A percentile compares a stretch with the other conserved stretches of the same genome.
phyloP scores from a whole-genome alignment of 2,888 invertebrate genomes.

The Liposcelis brunnea region DNA sequence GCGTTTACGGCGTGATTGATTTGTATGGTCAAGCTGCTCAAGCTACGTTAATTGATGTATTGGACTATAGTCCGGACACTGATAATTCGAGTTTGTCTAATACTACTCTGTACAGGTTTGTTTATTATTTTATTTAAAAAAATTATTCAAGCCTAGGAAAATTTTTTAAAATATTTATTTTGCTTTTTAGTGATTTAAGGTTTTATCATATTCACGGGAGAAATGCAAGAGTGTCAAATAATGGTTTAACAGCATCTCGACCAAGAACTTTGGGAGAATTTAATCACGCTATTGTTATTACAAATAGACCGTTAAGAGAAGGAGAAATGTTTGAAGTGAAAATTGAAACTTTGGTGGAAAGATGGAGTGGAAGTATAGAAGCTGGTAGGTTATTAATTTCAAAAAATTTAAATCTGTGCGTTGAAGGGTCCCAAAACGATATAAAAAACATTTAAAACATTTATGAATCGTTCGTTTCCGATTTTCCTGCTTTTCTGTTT shows the following conservation, averaged over 20 bases:
- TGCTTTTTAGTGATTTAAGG: conserved; percentile 46
- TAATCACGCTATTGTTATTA: conserved; percentile 86
- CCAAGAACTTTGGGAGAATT: conserved; percentile 82
- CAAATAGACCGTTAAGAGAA: conserved; percentile 69
- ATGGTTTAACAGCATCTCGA: conserved; percentile 68
- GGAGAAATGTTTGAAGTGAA: conserved; percentile 84
- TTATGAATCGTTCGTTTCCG: too few relatives aligned
- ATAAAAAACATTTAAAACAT: too few relatives aligned
- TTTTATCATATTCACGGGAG: conserved; percentile 82
- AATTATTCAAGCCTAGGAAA: neutral
- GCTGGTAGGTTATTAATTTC: too few relatives aligned
- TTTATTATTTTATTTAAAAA: neutral
- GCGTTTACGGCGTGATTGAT: conserved; percentile 86
- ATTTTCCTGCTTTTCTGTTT: too few relatives aligned
- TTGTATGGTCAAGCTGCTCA: conserved; percentile 90
- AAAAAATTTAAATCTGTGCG: too few relatives aligned
- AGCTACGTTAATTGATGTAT: conserved; percentile 66
- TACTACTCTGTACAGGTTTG: conserved; percentile 45
- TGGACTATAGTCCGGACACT: conserved; percentile 52
- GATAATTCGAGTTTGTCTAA: conserved; percentile 60
- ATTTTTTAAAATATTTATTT: conserved; percentile 10
- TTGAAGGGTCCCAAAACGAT: too few relatives aligned
- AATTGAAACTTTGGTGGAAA: conserved; percentile 77
- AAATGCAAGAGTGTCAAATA: conserved; percentile 70
- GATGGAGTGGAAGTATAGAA: conserved; percentile 88